A percentile compares a stretch with the other conserved stretches of the same genome.
Conservation (phyloP, 2,797 vertebrate genomes). For the Oreortyx pictus region DNA sequence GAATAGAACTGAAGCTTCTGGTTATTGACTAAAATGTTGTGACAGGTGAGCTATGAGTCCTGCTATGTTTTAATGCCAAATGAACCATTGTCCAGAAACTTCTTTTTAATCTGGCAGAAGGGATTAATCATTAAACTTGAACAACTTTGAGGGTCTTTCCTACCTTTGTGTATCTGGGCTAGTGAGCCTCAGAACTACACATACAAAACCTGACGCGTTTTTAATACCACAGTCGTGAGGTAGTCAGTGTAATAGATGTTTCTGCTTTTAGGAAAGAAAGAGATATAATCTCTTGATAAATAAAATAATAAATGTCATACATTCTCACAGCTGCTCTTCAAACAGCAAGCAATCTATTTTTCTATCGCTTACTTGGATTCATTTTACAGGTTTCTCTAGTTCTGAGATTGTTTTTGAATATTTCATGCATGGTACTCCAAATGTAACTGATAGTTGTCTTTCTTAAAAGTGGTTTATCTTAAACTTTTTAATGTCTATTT, state of each 20-base stretch:
- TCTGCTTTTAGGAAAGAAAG: neutral
- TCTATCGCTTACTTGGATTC: neutral
- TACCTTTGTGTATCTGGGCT: conserved; percentile 6
- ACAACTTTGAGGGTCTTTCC: neutral
- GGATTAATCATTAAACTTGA: conserved; percentile 3
- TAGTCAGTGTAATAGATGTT: neutral
- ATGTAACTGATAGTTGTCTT: neutral
- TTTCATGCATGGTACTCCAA: neutral
- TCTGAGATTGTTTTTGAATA: neutral
- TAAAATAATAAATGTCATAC: neutral
- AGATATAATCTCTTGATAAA: neutral
- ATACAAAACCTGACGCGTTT: neutral
- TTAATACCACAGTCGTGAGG: neutral
- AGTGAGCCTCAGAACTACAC: neutral
- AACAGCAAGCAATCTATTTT: neutral
- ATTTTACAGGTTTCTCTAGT: neutral
- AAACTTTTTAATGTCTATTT: neutral
- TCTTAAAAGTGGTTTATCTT: neutral
- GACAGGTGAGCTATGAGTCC: conserved; percentile 4
- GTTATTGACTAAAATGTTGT: neutral
- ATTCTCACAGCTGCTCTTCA: neutral
- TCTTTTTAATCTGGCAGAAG: neutral
- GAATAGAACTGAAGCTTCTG: conserved; percentile 10
- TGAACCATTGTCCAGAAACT: neutral
- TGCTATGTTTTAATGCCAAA: conserved; percentile 24